Conservation (phyloP, 2,113 vertebrate genomes). For the Tricholaema leucomelas region DNA sequence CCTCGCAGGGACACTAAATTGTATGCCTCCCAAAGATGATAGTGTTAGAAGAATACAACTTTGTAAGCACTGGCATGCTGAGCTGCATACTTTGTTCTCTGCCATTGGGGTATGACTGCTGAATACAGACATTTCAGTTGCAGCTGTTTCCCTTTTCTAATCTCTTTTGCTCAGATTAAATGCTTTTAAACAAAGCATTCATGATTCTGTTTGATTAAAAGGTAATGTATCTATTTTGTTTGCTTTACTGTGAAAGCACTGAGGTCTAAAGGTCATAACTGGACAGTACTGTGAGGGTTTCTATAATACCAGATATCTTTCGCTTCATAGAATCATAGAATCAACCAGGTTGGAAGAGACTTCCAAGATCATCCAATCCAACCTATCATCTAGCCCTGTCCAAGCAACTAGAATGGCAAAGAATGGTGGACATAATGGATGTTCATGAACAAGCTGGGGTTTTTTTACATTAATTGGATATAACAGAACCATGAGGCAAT, state of each 20-base stretch:
- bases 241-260: not conserved
- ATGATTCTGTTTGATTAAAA: not conserved
- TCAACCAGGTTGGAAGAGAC: too few relatives aligned
- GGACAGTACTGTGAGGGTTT: not conserved
- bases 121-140: not conserved
- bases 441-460: not conserved
- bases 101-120: not conserved
- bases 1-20: not conserved
- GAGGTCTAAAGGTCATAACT: not conserved
- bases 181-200: not conserved
- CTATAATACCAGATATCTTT: not conserved
- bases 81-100: not conserved
- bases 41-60: not conserved
- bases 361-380: too few relatives aligned
- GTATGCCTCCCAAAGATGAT: not conserved
- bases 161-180: slow-evolving; percentile 15
- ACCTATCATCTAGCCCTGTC: too few relatives aligned
- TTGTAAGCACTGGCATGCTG: not conserved
- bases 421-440: not conserved
- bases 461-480: not conserved
- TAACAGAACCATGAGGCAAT: not conserved
- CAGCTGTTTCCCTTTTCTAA: slow-evolving; percentile 4
- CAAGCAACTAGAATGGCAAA: too few relatives aligned
- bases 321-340: too few relatives aligned
- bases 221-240: not conserved